Percentiles rank a stretch among this genome's conserved stretches.
These are phyloP conservation scores for Caenorhabditis sp. DNA, from an alignment of 2,888 invertebrate species.

Conservation along the genomic window DNA sequence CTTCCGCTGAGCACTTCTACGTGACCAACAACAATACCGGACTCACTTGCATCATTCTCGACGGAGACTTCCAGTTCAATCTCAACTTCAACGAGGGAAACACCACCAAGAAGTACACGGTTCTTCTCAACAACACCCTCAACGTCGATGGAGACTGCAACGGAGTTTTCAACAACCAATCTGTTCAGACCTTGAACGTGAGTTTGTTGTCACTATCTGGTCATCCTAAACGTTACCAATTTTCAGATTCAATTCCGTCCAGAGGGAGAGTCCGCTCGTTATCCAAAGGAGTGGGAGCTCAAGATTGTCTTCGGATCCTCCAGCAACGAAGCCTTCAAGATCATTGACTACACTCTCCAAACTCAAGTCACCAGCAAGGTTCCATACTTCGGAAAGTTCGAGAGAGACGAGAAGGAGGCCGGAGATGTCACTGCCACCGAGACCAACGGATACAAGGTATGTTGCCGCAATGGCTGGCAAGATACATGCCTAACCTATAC, in stretches of 20 bases:
- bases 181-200: slow-evolving; percentile 69
- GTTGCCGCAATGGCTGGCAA: neutral
- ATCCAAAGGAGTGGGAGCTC: slow-evolving; percentile 67
- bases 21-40: slow-evolving; percentile 57
- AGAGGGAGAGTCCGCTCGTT: slow-evolving; percentile 53
- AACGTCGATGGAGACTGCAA: slow-evolving; percentile 67
- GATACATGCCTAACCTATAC: neutral
- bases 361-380: slow-evolving; percentile 55
- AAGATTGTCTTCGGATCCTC: slow-evolving; percentile 64
- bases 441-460: slow-evolving; percentile 66
- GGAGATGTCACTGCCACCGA: slow-evolving; percentile 64
- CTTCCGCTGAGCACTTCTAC: slow-evolving; percentile 59
- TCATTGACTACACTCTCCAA: slow-evolving; percentile 69
- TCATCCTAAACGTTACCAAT: no score
- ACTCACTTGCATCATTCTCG: slow-evolving; percentile 72
- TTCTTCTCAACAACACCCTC: slow-evolving; percentile 56
- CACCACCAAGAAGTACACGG: slow-evolving; percentile 65
- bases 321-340: slow-evolving; percentile 68
- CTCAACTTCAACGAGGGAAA: slow-evolving; percentile 47
- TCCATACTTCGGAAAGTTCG: slow-evolving; percentile 53
- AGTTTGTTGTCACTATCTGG: slow-evolving; percentile 24
- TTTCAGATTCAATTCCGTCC: slow-evolving; percentile 73
- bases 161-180: slow-evolving; percentile 57
- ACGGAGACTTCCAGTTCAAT: slow-evolving; percentile 69
- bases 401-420: slow-evolving; percentile 52